Evolutionary conservation across 2,888 invertebrate species (phyloP).

Genomic region (Perdita meconis): DNA sequence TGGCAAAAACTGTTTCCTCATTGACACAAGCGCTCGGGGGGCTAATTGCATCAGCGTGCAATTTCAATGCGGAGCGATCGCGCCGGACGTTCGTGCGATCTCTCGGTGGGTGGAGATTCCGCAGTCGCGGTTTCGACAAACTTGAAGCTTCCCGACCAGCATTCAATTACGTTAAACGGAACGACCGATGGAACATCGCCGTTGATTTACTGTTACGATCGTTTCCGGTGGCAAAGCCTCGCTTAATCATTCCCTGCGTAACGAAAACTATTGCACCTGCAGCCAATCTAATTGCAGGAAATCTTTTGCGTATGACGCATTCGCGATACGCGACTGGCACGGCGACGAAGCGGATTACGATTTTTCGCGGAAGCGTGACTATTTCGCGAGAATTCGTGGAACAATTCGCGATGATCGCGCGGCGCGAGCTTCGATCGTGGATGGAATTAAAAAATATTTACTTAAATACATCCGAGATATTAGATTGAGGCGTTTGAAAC

Average conservation of each 20-base stretch:
- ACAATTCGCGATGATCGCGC: too few species aligned
- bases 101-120: not conserved
- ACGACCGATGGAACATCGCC: slow-evolving; percentile 2
- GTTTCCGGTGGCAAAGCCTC: slow-evolving; percentile 3
- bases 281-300: slow-evolving; percentile 21
- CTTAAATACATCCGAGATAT: too few species aligned
- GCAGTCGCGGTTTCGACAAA: not conserved
- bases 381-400: not conserved
- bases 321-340: not conserved
- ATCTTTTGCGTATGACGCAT: slow-evolving; percentile 14
- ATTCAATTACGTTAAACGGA: not conserved
- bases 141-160: not conserved
- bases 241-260: slow-evolving; percentile 10
- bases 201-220: slow-evolving; percentile 6
- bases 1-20: not conserved
- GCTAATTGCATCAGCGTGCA: not conserved
- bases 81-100: not conserved
- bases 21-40: not conserved
- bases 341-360: not conserved
- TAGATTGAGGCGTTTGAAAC: too few species aligned
- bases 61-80: not conserved
- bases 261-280: slow-evolving; percentile 22
- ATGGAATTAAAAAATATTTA: too few species aligned
- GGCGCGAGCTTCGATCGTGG: too few species aligned
- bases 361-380: not conserved